Percentiles rank a stretch among this genome's conserved stretches.
These are phyloP conservation scores for Crambe crambe DNA, from an alignment of 37 sponge, comb jelly and placozoan species.

Conservation along the genomic window DNA sequence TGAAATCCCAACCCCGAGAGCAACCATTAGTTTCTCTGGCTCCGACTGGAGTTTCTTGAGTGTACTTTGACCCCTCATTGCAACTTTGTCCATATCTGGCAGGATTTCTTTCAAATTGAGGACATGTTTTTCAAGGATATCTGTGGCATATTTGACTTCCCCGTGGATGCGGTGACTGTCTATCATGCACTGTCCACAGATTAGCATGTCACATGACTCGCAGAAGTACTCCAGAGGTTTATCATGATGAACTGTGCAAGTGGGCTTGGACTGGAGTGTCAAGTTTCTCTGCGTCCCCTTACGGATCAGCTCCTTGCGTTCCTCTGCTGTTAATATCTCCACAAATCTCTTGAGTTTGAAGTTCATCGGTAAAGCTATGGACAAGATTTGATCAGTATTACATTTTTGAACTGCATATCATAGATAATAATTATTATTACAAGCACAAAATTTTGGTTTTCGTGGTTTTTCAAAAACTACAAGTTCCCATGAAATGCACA, in stretches of 20 bases:
- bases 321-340: constrained; percentile 26
- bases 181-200: constrained; percentile 44
- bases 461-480: not conserved
- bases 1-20: not conserved
- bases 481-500: not conserved
- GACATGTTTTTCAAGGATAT: constrained; percentile 8
- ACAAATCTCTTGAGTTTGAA: constrained; percentile 37
- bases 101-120: not conserved
- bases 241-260: constrained; percentile 7
- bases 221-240: constrained; percentile 53
- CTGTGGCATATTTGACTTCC: constrained; percentile 3
- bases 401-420: not conserved
- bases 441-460: not conserved
- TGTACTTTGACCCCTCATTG: not conserved
- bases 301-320: not conserved
- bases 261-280: not conserved
- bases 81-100: not conserved
- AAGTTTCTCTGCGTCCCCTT: not conserved
- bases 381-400: not conserved
- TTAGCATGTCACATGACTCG: constrained; percentile 6
- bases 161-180: constrained; percentile 22
- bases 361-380: constrained; percentile 21
- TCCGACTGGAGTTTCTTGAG: not conserved
- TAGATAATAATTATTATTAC: not conserved
- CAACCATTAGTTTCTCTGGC: not conserved